These are phyloP conservation scores for Aleiodes alternator DNA, from an alignment of 2,888 invertebrate genomes.

Conservation along the genomic window DNA sequence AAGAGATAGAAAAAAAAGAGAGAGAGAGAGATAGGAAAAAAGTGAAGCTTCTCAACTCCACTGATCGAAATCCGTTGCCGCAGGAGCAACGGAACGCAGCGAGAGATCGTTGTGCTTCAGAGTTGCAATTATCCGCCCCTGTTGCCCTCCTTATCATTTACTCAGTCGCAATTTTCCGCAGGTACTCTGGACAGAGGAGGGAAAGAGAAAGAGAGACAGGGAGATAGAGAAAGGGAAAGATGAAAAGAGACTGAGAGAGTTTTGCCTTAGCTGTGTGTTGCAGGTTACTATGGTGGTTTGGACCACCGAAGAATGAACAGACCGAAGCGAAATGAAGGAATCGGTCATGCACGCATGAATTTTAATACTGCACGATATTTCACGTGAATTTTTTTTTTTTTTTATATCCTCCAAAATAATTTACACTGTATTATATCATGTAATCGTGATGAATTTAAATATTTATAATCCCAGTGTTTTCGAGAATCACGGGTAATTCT, in stretches of 20 bases:
- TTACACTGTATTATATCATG: background rate
- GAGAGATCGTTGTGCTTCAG: constrained; percentile 50
- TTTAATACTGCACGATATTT: constrained; percentile 30
- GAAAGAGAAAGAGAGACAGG: background rate
- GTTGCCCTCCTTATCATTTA: constrained; percentile 45
- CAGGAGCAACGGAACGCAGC: constrained; percentile 65
- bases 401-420: background rate
- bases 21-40: constrained; percentile 4
- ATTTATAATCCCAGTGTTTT: too few relatives aligned
- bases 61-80: constrained; percentile 66
- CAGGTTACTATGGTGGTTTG: constrained; percentile 21
- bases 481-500: too few relatives aligned
- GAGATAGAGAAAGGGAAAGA: background rate
- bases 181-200: constrained; percentile 3
- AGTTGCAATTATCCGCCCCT: constrained; percentile 46
- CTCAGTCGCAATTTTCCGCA: constrained; percentile 44
- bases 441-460: background rate
- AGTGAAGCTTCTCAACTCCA: constrained; percentile 51
- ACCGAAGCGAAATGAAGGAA: constrained; percentile 38
- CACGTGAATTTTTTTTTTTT: background rate
- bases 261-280: background rate
- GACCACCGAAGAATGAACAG: constrained; percentile 14
- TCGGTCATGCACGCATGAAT: constrained; percentile 52
- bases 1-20: background rate
- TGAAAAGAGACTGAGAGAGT: background rate